Base-by-base conservation (phyloP, 2,113 vertebrate species). In the Lutjanus erythropterus region DNA sequence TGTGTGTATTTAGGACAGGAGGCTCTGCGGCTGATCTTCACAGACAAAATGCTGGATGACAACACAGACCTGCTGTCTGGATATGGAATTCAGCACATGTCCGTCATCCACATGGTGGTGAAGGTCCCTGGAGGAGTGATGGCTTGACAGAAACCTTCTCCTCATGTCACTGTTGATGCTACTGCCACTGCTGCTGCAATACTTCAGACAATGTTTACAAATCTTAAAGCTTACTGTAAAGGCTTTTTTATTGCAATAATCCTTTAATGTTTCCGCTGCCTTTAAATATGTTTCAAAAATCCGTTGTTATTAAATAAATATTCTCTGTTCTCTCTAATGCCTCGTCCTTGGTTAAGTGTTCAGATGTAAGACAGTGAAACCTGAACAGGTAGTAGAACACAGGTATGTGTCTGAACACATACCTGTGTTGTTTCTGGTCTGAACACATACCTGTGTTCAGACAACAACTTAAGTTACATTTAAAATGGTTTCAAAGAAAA, bases 1-100 rank as follows among this genome's bases (percentile, higher is more conserved):
- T 79, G 19, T 69, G 11, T 75, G 18, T 67, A 2, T 62, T 6
- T 59, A 78, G 29, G 74, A 76, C 6, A 16, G 10, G 56, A 76
- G 0, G 18, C 9, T 6, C 0, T 94, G 29, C 71, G 88, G 37
- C 52, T 94, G 60, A 81, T 94, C 25, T 94, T 91, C 76, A 47
- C 91, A 0, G 55, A 80, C 58, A 86, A 88, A 25, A 1, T 4
- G 8, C 81, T 94, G 55, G 87, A 85, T 0, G 83, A 62, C 1
- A 83, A 92, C 0, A 1, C 7, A 0, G 9, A 9, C 3, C 1
- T 21, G 39, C 80, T 93, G 67, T 80, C 84, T 9, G n/a, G 6
- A 0, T 92, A 86, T 49, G 89, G 91, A 18, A 71, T 93, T 65
- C 90, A 93, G 62, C 58, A 91, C 53, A 52, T 70, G 86, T 93